Evolutionary conservation across 2,113 vertebrate genomes (phyloP).

Genomic region (Tenrec ecaudatus): DNA sequence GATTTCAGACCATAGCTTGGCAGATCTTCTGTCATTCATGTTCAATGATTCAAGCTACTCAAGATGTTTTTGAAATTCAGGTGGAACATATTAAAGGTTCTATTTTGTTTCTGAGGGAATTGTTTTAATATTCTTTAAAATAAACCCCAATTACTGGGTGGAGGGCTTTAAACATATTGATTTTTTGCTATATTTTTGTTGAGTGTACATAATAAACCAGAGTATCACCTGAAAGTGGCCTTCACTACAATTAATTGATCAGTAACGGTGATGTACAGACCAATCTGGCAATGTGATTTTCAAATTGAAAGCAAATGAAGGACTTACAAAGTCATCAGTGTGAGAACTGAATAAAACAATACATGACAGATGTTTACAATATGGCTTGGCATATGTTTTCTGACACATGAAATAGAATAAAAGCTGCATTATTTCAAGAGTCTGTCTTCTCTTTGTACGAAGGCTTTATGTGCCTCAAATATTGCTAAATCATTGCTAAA

Average conservation of each 20-base stretch:
- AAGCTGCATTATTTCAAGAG: not conserved
- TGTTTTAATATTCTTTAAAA: no score
- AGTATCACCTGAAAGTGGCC: no score
- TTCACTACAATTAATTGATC: not conserved
- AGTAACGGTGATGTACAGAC: not conserved
- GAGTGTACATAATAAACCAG: no score
- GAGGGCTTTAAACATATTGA: not conserved
- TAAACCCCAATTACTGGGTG: not conserved
- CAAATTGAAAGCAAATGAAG: not conserved
- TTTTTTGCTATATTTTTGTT: constrained; percentile 1
- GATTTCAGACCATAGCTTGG: no score
- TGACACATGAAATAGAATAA: not conserved
- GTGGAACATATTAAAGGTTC: no score
- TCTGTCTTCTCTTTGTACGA: not conserved
- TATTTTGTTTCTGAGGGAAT: no score
- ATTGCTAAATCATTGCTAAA: not conserved
- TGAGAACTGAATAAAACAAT: not conserved
- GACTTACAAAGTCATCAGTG: not conserved
- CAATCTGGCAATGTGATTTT: not conserved
- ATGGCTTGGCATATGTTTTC: not conserved
- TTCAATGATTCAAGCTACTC: no score
- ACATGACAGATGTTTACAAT: not conserved
- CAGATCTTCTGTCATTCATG: no score
- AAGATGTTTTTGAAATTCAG: no score
- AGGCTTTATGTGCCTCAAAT: not conserved